These are phyloP conservation scores for Chrysogorgia sp. DNA, from an alignment of 92 coral and sea anemone species.

Conservation along the genomic window DNA sequence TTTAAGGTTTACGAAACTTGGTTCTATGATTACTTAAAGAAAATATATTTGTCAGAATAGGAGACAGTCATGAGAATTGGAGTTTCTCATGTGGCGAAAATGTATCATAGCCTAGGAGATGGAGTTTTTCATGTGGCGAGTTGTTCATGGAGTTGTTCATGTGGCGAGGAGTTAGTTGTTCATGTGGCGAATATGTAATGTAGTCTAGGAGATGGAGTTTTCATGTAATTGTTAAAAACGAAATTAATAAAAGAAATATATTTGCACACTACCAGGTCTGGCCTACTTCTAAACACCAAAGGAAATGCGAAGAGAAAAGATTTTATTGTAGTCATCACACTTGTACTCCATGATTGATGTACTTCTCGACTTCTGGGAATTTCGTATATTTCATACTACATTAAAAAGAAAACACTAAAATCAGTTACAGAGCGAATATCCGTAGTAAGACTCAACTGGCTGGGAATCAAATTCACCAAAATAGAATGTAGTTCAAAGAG, in stretches of 20 bases:
- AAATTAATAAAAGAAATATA: neutral
- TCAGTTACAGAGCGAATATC: neutral
- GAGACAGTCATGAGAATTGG: too few relatives aligned
- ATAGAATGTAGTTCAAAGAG: too few relatives aligned
- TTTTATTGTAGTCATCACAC: conserved; percentile 73
- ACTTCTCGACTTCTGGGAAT: conserved; percentile 98
- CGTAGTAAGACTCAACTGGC: too few relatives aligned
- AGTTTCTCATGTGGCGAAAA: too few relatives aligned
- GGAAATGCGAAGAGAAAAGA: conserved; percentile 79
- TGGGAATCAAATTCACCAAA: too few relatives aligned
- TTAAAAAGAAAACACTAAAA: neutral
- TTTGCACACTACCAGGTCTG: conserved; percentile 78
- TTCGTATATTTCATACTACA: conserved; percentile 58
- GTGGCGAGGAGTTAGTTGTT: too few relatives aligned
- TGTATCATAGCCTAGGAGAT: too few relatives aligned
- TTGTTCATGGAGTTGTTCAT: too few relatives aligned
- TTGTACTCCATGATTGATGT: conserved; percentile 76
- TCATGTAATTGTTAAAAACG: neutral
- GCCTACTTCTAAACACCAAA: conserved; percentile 69
- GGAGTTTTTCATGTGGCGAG: too few relatives aligned
- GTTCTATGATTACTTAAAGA: too few relatives aligned
- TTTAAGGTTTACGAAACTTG: neutral
- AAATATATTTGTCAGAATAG: too few relatives aligned
- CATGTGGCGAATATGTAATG: too few relatives aligned
- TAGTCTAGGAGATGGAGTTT: neutral